A percentile compares a stretch with the other conserved stretches of the same genome.
Conservation (phyloP, 2,113 vertebrate species). For the Forbesichthys agassizii region DNA sequence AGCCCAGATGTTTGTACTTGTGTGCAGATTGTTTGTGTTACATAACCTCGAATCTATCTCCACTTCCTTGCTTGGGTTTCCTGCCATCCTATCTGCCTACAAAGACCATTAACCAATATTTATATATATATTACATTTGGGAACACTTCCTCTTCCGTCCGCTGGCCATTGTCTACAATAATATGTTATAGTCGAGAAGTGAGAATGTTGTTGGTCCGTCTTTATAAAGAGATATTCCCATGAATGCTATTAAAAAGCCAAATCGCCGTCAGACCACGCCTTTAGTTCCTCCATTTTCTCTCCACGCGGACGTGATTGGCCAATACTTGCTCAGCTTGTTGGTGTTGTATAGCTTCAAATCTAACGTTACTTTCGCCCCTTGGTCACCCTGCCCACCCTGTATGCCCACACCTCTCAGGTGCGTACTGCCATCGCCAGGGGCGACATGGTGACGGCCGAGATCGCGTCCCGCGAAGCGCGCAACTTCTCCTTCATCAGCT, state of each 20-base stretch:
- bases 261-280: too few relatives aligned
- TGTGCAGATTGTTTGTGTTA: conserved; percentile 42
- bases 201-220: too few relatives aligned
- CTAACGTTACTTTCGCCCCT: conserved; percentile 17
- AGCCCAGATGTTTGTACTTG: conserved; percentile 46
- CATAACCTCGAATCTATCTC: conserved; percentile 21
- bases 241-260: too few relatives aligned
- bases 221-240: too few relatives aligned
- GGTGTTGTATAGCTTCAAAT: conserved; percentile 40
- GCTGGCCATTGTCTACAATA: too few relatives aligned
- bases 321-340: conserved; percentile 31
- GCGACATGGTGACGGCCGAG: conserved; percentile 91
- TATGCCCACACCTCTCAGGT: conserved; percentile 72
- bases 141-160: too few relatives aligned
- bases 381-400: background rate
- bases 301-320: background rate
- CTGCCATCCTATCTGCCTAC: background rate
- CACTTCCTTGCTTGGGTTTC: background rate
- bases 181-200: too few relatives aligned
- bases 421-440: conserved; percentile 86
- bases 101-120: background rate
- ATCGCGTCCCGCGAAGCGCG: conserved; percentile 91
- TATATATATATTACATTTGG: too few relatives aligned
- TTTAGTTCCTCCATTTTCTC: background rate
- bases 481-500: conserved; percentile 95